A percentile compares a stretch with the other conserved stretches of the same genome.
Evolutionary conservation across 2,888 invertebrate genomes (phyloP).

Genomic region (Resseliella maxima): DNA sequence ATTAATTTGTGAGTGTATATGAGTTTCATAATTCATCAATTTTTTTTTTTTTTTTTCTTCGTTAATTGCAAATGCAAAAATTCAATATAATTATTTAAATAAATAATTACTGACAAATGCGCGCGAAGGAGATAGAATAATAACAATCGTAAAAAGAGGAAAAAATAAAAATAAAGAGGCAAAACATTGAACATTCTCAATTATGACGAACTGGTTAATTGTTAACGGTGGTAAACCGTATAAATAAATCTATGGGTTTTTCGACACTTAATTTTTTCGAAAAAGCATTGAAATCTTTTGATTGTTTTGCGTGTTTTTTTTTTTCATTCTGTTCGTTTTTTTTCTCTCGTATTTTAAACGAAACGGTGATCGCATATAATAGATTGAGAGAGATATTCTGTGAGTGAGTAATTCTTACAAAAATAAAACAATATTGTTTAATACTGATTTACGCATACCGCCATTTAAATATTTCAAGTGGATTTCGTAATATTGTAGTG

Average conservation of each 20-base stretch:
- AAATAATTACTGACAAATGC: slow-evolving; percentile 15
- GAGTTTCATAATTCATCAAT: neutral
- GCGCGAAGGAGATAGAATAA: neutral
- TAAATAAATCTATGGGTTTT: slow-evolving; percentile 23
- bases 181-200: slow-evolving; percentile 8
- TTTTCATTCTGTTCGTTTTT: neutral
- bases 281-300: slow-evolving; percentile 53
- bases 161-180: neutral
- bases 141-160: neutral
- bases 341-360: neutral
- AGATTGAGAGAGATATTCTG: neutral
- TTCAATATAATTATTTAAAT: slow-evolving; percentile 19
- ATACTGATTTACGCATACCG: neutral
- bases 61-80: slow-evolving; percentile 31
- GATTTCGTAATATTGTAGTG: neutral
- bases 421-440: too few species aligned
- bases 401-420: neutral
- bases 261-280: neutral
- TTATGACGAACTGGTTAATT: slow-evolving; percentile 51
- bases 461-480: neutral
- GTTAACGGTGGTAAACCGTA: slow-evolving; percentile 29
- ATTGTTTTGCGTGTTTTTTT: slow-evolving; percentile 37
- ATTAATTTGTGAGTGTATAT: neutral
- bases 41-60: neutral
- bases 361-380: neutral